Percentiles rank a stretch among this genome's conserved stretches.
Conservation (phyloP, 2,888 invertebrate species). For the Orthosia gracilis region DNA sequence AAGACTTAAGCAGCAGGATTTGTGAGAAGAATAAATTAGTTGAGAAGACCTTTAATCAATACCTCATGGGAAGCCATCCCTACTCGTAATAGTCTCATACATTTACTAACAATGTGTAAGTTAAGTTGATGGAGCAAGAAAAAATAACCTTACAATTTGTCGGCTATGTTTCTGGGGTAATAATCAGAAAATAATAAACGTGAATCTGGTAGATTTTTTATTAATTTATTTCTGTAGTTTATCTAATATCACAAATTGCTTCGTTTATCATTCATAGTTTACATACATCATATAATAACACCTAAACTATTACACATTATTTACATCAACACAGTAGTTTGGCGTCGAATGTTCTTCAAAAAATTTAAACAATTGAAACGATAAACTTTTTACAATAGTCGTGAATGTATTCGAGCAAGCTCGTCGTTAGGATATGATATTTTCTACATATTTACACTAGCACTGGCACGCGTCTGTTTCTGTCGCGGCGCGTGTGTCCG, state of each 20-base stretch:
- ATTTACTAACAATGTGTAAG: no score
- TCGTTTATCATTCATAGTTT: constrained; percentile 43
- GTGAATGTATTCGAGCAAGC: neutral
- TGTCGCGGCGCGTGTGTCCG: constrained; percentile 29
- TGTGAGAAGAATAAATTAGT: no score
- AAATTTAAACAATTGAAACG: constrained; percentile 11
- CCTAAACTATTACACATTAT: constrained; percentile 2
- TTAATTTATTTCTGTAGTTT: constrained; percentile 55
- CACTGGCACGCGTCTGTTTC: constrained; percentile 68
- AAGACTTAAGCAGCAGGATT: no score
- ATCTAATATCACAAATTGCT: constrained; percentile 75
- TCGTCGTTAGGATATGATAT: constrained; percentile 3
- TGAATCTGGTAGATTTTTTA: constrained; percentile 21
- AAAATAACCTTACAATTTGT: no score
- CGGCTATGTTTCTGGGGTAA: no score
- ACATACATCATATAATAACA: constrained; percentile 2
- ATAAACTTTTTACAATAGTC: constrained; percentile 9
- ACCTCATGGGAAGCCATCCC: no score
- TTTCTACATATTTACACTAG: constrained; percentile 65
- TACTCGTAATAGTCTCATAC: neutral
- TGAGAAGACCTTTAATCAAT: no score
- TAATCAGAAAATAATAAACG: constrained; percentile 10
- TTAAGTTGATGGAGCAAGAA: no score
- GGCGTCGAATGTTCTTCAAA: constrained; percentile 19
- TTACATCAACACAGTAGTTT: constrained; percentile 23